These are phyloP conservation scores for Plusia festucae DNA, from an alignment of 2,888 invertebrate species.

Conservation along the genomic window DNA sequence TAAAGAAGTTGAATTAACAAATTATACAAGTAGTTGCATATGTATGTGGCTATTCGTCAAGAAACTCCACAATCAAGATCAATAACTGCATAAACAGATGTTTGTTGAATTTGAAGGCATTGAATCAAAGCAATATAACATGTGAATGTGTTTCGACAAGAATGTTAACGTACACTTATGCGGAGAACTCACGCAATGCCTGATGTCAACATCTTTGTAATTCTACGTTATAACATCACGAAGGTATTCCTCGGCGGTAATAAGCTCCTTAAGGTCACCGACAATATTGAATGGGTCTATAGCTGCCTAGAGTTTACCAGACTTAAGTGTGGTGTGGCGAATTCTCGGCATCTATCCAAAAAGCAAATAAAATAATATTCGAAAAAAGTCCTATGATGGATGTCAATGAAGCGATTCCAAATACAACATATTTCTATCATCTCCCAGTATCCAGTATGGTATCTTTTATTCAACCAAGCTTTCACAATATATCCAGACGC, in stretches of 20 bases:
- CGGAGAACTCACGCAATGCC: slow-evolving; percentile 12
- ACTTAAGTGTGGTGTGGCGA: too few relatives aligned
- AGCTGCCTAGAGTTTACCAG: not conserved
- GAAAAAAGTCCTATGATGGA: too few relatives aligned
- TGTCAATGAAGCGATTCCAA: not conserved
- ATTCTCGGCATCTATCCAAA: too few relatives aligned
- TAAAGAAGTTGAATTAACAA: too few relatives aligned
- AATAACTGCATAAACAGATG: slow-evolving; percentile 9
- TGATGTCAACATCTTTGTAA: slow-evolving; percentile 20
- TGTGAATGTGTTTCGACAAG: slow-evolving; percentile 20
- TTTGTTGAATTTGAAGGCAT: slow-evolving; percentile 6
- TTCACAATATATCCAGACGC: not conserved
- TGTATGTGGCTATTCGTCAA: not conserved
- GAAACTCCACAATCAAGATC: not conserved
- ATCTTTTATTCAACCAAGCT: not conserved
- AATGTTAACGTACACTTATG: slow-evolving; percentile 10
- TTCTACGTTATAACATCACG: slow-evolving; percentile 8
- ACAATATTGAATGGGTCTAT: not conserved
- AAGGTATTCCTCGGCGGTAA: not conserved
- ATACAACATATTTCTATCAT: not conserved
- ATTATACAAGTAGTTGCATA: not conserved
- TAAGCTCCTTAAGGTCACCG: not conserved
- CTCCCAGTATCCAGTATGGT: not conserved
- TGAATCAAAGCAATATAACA: slow-evolving; percentile 11
- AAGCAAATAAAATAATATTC: too few relatives aligned